Percentiles rank a stretch among this genome's conserved stretches.
phyloP scores from a whole-genome alignment of 2,888 invertebrate genomes.

The Ornithoptera alexandrae region DNA sequence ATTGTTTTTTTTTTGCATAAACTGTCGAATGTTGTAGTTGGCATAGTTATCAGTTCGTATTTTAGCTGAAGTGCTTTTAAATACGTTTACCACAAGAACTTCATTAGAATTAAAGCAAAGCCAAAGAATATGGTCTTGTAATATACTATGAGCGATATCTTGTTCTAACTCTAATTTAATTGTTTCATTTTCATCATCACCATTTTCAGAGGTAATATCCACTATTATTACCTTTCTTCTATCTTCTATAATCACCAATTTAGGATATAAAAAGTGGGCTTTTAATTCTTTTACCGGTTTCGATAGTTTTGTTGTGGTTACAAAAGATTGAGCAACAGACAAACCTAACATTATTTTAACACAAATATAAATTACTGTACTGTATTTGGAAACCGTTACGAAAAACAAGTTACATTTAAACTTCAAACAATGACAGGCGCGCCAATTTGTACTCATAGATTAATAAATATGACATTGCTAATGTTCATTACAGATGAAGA shows the following conservation, averaged over 20 bases:
- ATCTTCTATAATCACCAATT: constrained; percentile 49
- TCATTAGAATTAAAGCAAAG: constrained; percentile 54
- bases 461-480: neutral
- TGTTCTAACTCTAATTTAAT: constrained; percentile 41
- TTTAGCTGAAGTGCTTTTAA: constrained; percentile 43
- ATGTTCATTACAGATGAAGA: too few species aligned
- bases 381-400: neutral
- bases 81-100: constrained; percentile 50
- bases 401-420: neutral
- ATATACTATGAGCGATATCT: constrained; percentile 48
- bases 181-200: constrained; percentile 28
- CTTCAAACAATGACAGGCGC: neutral
- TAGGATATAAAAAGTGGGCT: constrained; percentile 55
- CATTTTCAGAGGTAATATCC: constrained; percentile 37
- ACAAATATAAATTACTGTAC: neutral
- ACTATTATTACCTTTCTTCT: constrained; percentile 36
- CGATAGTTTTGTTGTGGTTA: constrained; percentile 36
- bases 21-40: constrained; percentile 51
- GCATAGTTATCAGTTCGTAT: constrained; percentile 44
- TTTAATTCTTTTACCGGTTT: constrained; percentile 37
- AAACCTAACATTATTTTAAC: constrained; percentile 21
- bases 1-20: constrained; percentile 39
- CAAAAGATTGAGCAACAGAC: constrained; percentile 32
- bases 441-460: neutral
- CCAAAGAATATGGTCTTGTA: constrained; percentile 58